These are phyloP conservation scores for Eupeodes latifasciatus DNA, from an alignment of 2,888 invertebrate species.

Conservation along the genomic window DNA sequence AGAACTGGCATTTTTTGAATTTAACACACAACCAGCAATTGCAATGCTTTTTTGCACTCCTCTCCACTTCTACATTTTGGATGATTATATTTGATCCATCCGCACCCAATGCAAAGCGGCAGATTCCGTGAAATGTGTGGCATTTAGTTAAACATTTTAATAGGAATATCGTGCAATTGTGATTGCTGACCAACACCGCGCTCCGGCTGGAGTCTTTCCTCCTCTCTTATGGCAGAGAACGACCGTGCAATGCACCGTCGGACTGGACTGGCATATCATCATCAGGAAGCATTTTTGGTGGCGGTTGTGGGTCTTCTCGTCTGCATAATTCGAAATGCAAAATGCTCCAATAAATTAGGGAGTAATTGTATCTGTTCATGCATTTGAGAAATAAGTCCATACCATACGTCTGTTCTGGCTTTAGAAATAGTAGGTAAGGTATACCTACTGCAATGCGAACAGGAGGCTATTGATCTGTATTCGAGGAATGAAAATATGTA, in stretches of 20 bases:
- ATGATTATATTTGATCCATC: constrained; percentile 47
- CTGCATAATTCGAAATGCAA: constrained; percentile 60
- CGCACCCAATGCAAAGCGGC: constrained; percentile 40
- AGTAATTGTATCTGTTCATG: constrained; percentile 71
- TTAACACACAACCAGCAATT: constrained; percentile 32
- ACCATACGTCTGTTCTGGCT: constrained; percentile 3
- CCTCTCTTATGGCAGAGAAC: constrained; percentile 5
- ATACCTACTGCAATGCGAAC: neutral
- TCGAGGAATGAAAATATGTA: constrained; percentile 45
- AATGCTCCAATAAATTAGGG: constrained; percentile 73
- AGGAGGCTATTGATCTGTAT: constrained; percentile 60
- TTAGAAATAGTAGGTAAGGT: neutral
- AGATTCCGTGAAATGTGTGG: constrained; percentile 73
- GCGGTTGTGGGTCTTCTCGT: constrained; percentile 45
- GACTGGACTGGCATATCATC: constrained; percentile 36
- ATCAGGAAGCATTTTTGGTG: constrained; percentile 70
- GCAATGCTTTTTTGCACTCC: neutral
- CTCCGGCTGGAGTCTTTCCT: neutral
- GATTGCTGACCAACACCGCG: constrained; percentile 46
- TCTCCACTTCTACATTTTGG: constrained; percentile 2
- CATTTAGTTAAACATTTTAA: constrained; percentile 74
- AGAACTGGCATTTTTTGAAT: constrained; percentile 50
- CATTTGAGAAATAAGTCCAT: constrained; percentile 15
- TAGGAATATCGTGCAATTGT: constrained; percentile 72
- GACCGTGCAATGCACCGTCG: neutral